Percentiles rank a stretch among this genome's conserved stretches.
These are phyloP conservation scores for Psammodynastes pulverulentus DNA, from an alignment of 2,113 vertebrate genomes.

Conservation along the genomic window DNA sequence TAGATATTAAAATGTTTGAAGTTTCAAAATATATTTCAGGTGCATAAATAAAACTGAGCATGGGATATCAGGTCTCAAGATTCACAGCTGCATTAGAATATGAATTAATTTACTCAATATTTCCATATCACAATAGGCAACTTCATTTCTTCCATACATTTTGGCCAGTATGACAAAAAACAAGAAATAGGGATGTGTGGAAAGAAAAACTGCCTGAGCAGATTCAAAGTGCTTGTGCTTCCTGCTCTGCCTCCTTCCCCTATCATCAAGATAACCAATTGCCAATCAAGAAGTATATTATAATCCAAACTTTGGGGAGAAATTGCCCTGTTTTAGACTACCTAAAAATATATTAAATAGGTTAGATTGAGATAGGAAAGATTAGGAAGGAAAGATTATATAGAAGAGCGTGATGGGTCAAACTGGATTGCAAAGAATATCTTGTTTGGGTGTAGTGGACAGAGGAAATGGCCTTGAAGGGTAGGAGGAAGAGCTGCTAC, in stretches of 20 bases:
- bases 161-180: background rate
- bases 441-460: background rate
- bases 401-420: background rate
- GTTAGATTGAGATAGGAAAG: background rate
- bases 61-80: background rate
- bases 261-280: background rate
- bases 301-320: background rate
- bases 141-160: background rate
- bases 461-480: background rate
- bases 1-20: too few species aligned
- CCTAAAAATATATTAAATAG: background rate
- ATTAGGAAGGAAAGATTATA: background rate
- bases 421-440: background rate
- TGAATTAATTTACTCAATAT: background rate
- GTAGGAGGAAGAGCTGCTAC: background rate
- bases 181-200: background rate
- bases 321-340: background rate
- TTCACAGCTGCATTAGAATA: background rate
- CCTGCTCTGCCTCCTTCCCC: background rate
- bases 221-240: background rate
- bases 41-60: background rate
- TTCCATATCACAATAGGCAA: background rate
- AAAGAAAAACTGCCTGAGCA: background rate
- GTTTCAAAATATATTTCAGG: background rate
- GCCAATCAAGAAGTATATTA: background rate